These are phyloP conservation scores for Zelleria hepariella DNA, from an alignment of 2,888 invertebrate genomes.

Conservation along the genomic window DNA sequence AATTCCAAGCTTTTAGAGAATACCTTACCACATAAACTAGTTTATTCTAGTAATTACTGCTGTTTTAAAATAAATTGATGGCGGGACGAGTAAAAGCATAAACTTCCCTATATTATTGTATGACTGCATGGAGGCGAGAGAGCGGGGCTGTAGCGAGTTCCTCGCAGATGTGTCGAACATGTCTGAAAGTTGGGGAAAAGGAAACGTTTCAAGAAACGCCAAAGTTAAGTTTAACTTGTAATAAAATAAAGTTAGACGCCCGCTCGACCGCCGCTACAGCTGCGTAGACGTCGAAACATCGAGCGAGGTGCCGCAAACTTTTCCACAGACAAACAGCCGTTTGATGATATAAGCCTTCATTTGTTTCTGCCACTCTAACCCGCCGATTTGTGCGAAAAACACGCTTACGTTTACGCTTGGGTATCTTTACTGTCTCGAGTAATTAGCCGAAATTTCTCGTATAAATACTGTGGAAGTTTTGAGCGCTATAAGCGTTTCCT, in stretches of 20 bases:
- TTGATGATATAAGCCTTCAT: background rate
- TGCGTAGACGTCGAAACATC: conserved; percentile 2
- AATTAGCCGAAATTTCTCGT: background rate
- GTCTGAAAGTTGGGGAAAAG: conserved; percentile 32
- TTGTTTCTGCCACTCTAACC: background rate
- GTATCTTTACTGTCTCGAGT: background rate
- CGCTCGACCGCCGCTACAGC: conserved; percentile 20
- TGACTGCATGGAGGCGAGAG: background rate
- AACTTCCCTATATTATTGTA: background rate
- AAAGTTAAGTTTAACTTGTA: conserved; percentile 38
- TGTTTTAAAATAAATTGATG: background rate
- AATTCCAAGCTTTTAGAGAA: too few species aligned
- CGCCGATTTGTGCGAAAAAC: background rate
- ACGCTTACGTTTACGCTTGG: background rate
- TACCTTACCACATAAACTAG: background rate
- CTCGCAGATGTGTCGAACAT: conserved; percentile 41
- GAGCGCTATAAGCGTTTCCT: background rate
- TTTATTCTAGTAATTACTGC: background rate
- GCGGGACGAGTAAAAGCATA: background rate
- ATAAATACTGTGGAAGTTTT: background rate
- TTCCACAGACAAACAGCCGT: background rate
- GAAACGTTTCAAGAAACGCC: conserved; percentile 38
- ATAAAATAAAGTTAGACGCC: conserved; percentile 43
- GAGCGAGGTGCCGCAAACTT: background rate
- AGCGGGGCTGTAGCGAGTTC: conserved; percentile 21